A percentile compares a stretch with the other conserved stretches of the same genome.
These are phyloP conservation scores for Oophaga pumilio DNA, from an alignment of 2,113 vertebrate genomes.

Conservation along the genomic window DNA sequence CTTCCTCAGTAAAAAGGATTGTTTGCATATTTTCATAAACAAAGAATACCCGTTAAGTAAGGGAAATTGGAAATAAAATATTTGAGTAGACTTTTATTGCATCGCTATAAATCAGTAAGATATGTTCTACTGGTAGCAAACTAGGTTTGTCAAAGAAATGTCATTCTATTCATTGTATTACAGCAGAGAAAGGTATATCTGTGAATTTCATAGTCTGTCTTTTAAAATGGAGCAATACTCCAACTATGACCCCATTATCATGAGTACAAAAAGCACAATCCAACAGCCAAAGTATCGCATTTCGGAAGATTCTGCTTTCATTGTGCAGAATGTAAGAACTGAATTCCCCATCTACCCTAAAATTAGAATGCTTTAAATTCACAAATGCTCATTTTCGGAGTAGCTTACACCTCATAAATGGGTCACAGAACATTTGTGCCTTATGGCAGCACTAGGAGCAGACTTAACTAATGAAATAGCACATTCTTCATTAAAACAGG, in stretches of 20 bases:
- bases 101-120: too few species aligned
- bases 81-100: too few species aligned
- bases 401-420: not conserved
- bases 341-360: not conserved
- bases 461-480: not conserved
- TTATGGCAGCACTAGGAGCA: not conserved
- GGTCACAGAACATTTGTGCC: not conserved
- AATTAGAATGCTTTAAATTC: not conserved
- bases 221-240: not conserved
- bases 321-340: not conserved
- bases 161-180: too few species aligned
- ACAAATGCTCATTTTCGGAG: not conserved
- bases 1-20: too few species aligned
- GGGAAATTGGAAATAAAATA: too few species aligned
- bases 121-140: too few species aligned
- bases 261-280: not conserved
- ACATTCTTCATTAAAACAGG: not conserved
- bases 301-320: not conserved
- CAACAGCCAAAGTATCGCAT: not conserved
- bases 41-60: too few species aligned
- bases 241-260: not conserved
- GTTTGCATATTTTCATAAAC: too few species aligned
- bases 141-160: too few species aligned
- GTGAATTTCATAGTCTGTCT: too few species aligned
- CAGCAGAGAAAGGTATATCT: too few species aligned